phyloP scores from a whole-genome alignment of 2,888 invertebrate genomes.

The Byasa hedistus region DNA sequence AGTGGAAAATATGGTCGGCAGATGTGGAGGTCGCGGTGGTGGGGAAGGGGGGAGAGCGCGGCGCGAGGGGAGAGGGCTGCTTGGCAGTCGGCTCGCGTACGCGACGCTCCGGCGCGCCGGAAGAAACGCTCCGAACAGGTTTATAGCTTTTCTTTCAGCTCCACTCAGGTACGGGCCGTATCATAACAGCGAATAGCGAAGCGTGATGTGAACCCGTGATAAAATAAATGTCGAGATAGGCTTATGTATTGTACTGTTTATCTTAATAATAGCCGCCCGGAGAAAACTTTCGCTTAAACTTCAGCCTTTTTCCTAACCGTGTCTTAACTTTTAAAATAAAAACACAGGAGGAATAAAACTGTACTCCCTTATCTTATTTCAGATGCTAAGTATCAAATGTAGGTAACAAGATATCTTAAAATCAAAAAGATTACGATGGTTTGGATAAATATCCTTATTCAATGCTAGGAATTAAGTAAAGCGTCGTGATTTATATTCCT shows the following conservation, averaged over 20 bases:
- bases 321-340: conserved; percentile 42
- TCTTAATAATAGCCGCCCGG: conserved; percentile 78
- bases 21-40: conserved; percentile 67
- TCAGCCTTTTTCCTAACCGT: conserved; percentile 48
- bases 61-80: conserved; percentile 47
- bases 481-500: conserved; percentile 39
- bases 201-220: conserved; percentile 81
- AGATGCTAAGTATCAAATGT: neutral
- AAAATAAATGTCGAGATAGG: conserved; percentile 81
- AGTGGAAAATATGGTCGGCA: conserved; percentile 81
- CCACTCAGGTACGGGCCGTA: conserved; percentile 79
- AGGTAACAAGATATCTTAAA: neutral
- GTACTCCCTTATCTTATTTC: neutral
- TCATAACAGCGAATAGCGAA: conserved; percentile 80
- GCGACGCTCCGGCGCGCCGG: conserved; percentile 77
- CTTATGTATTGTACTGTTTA: conserved; percentile 81
- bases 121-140: conserved; percentile 77
- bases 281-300: conserved; percentile 78
- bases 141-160: conserved; percentile 81
- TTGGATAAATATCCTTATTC: conserved; percentile 21
- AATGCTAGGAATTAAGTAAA: conserved; percentile 25
- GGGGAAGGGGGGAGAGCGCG: conserved; percentile 33
- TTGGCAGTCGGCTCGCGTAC: conserved; percentile 74
- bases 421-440: conserved; percentile 8
- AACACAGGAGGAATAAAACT: conserved; percentile 22